Percentiles rank a stretch among this genome's conserved stretches.
Conservation (phyloP, 2,797 vertebrate species). For the Acanthopagrus latus region DNA sequence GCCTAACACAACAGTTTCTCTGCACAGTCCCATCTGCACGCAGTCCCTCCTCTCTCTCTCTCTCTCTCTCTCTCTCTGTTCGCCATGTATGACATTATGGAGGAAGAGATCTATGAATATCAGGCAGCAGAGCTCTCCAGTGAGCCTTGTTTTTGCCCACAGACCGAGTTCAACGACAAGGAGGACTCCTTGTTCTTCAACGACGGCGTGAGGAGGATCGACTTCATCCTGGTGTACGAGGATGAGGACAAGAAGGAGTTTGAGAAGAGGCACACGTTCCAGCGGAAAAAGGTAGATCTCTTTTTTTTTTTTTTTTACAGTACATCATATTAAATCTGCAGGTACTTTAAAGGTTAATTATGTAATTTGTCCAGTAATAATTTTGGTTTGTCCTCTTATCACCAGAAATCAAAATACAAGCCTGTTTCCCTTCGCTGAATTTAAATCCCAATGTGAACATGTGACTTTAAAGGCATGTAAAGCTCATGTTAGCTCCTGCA, state of each 20-base stretch:
- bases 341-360: too few relatives aligned
- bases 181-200: constrained; percentile 92
- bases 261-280: constrained; percentile 84
- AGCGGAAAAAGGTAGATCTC: constrained; percentile 85
- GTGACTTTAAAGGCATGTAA: too few relatives aligned
- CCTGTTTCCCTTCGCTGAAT: too few relatives aligned
- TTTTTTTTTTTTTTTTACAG: too few relatives aligned
- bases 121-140: constrained; percentile 41
- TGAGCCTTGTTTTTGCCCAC: constrained; percentile 61
- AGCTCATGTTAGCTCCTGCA: too few relatives aligned
- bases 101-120: constrained; percentile 70
- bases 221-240: constrained; percentile 94
- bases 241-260: constrained; percentile 90
- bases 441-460: too few relatives aligned
- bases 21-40: neutral
- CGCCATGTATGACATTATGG: constrained; percentile 74
- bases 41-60: neutral
- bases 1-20: neutral
- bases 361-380: too few relatives aligned
- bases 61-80: neutral
- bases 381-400: too few relatives aligned
- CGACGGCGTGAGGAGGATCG: constrained; percentile 91
- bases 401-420: too few relatives aligned
- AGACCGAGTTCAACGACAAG: constrained; percentile 91
- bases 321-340: neutral